A percentile compares a stretch with the other conserved stretches of the same genome.
Conservation (phyloP, 2,113 vertebrate species). For the Cyphomyrus discorhynchus region DNA sequence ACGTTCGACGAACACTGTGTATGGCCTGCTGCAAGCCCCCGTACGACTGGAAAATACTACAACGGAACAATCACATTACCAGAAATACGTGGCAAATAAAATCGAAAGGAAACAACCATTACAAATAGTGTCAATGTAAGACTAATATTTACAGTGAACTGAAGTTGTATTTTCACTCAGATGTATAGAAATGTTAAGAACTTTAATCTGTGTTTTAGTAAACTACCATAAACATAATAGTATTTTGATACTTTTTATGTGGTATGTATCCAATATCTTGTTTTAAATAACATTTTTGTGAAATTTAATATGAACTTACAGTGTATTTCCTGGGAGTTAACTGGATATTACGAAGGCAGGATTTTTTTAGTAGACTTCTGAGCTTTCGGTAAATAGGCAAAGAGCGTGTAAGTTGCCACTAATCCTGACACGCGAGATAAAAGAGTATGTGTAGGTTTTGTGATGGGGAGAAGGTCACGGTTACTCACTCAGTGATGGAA, state of each 20-base stretch:
- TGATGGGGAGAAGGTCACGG: not conserved
- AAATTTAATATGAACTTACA: not conserved
- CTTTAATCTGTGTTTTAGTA: not conserved
- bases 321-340: not conserved
- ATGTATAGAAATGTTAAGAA: not conserved
- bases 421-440: not conserved
- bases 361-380: too few relatives aligned
- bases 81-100: not conserved
- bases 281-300: not conserved
- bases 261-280: not conserved
- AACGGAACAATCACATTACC: not conserved
- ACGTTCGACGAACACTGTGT: conserved; percentile 35
- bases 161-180: not conserved
- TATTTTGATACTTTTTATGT: not conserved
- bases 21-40: not conserved
- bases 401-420: not conserved
- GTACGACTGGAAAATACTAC: not conserved
- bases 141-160: not conserved
- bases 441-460: not conserved
- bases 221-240: not conserved
- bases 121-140: not conserved
- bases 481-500: conserved; percentile 2
- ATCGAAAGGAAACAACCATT: not conserved
- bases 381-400: not conserved
- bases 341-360: not conserved